A percentile compares a stretch with the other conserved stretches of the same genome.
phyloP scores from a whole-genome alignment of 53 echinoderm and acorn worm species.

The Holothuria scabra region DNA sequence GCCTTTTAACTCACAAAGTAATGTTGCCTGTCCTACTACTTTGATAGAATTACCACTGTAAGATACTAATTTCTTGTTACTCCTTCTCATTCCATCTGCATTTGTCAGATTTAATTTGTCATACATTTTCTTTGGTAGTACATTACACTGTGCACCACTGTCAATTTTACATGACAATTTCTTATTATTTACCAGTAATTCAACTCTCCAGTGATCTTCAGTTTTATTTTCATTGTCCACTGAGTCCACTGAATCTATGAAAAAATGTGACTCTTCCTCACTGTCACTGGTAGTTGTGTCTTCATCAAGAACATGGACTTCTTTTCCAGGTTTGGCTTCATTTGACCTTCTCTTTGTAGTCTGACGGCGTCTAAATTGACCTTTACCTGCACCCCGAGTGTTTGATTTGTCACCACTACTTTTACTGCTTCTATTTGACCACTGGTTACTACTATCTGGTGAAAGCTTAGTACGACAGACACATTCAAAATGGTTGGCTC shows the following conservation, averaged over 20 bases:
- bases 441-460: background rate
- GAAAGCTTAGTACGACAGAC: background rate
- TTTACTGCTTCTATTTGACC: background rate
- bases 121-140: background rate
- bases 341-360: background rate
- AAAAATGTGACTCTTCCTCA: background rate
- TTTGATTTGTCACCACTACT: background rate
- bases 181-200: background rate
- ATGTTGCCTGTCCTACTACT: background rate
- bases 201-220: too few species aligned
- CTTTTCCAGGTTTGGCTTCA: background rate
- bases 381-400: background rate
- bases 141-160: constrained; percentile 33
- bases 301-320: constrained; percentile 9
- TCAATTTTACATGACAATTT: constrained; percentile 25
- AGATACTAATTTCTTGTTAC: constrained; percentile 26
- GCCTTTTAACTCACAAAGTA: constrained; percentile 20
- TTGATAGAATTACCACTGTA: constrained; percentile 4
- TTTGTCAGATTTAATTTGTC: background rate
- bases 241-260: too few species aligned
- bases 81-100: constrained; percentile 5
- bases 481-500: constrained; percentile 11
- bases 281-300: background rate
- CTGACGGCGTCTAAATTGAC: background rate
- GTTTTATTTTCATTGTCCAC: too few species aligned